Evolutionary conservation across 2,797 vertebrate species (phyloP).

Genomic region (Fundulus diaphanus): DNA sequence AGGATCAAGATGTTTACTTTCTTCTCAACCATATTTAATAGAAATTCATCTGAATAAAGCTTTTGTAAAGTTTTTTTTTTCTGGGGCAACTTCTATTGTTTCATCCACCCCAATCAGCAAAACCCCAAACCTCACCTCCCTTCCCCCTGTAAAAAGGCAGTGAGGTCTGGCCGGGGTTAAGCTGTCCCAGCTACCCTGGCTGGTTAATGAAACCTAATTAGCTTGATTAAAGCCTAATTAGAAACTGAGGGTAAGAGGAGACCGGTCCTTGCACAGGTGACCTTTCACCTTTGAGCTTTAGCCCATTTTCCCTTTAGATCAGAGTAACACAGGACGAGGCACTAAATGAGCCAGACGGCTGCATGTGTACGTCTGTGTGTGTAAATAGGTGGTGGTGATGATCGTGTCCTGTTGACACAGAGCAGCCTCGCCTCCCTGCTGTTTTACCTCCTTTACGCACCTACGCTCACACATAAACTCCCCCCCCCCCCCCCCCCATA

Average conservation of each 20-base stretch:
- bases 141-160: constrained; percentile 33
- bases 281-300: constrained; percentile 76
- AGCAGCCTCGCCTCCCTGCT: constrained; percentile 57
- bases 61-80: constrained; percentile 23
- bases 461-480: constrained; percentile 17
- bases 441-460: constrained; percentile 37
- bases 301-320: constrained; percentile 55
- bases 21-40: constrained; percentile 44
- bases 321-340: constrained; percentile 54
- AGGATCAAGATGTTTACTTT: neutral
- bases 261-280: constrained; percentile 60
- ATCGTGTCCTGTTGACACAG: constrained; percentile 56
- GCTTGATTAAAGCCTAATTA: constrained; percentile 81
- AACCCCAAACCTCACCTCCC: constrained; percentile 5
- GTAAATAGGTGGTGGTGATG: constrained; percentile 27
- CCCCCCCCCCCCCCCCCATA: constrained; percentile 26
- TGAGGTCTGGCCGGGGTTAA: constrained; percentile 55
- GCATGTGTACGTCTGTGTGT: constrained; percentile 30
- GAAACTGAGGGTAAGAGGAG: constrained; percentile 55
- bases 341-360: constrained; percentile 50
- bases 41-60: constrained; percentile 52
- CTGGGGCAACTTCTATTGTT: constrained; percentile 20
- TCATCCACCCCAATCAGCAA: neutral
- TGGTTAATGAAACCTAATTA: constrained; percentile 78
- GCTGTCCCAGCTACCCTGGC: constrained; percentile 44